Conservation (phyloP, 2,113 vertebrate genomes). For the Probosciger aterrimus region DNA sequence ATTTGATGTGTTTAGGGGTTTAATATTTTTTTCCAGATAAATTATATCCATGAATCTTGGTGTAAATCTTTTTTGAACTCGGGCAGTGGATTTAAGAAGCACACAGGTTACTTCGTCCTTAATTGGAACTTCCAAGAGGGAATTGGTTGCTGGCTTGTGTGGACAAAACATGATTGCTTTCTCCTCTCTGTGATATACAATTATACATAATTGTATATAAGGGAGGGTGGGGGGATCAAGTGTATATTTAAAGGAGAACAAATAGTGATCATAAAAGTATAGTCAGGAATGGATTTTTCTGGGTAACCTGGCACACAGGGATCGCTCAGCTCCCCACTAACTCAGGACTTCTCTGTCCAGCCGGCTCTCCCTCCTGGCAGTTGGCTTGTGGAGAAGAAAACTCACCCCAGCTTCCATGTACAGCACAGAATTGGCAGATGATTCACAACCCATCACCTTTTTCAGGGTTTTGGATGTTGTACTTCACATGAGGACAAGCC, state of each 20-base stretch:
- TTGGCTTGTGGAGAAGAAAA: neutral
- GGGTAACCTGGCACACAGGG: neutral
- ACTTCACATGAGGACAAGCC: neutral
- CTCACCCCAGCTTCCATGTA: neutral
- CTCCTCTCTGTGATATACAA: neutral
- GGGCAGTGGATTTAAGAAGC: neutral
- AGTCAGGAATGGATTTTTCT: neutral
- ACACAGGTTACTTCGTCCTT: neutral
- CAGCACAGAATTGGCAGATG: neutral
- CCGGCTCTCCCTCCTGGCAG: neutral
- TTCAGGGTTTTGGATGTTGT: neutral
- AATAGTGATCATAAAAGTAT: neutral
- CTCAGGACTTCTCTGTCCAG: neutral
- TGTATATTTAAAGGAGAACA: neutral
- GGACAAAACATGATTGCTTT: constrained; percentile 10
- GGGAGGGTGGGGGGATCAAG: neutral
- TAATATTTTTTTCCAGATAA: neutral
- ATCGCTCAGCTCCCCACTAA: neutral
- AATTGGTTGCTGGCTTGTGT: neutral
- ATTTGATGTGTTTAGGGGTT: neutral
- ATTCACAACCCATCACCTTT: neutral
- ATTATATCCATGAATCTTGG: neutral
- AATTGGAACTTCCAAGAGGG: constrained; percentile 9
- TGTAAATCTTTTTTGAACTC: neutral
- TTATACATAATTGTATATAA: neutral